Base-by-base conservation (phyloP, 2,797 vertebrate species). In the Graptemys geographica region DNA sequence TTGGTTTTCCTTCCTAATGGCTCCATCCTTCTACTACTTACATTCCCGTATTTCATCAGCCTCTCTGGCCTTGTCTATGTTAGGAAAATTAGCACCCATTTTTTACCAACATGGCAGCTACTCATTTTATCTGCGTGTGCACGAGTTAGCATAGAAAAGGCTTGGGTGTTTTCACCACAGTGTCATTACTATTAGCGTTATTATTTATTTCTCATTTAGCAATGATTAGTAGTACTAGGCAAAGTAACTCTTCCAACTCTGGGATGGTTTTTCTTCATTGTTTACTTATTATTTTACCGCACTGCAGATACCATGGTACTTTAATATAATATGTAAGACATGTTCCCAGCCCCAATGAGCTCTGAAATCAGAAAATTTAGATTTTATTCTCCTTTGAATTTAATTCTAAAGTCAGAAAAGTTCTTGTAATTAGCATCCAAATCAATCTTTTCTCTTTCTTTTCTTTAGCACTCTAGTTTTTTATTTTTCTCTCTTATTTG, bases 1-100 rank as follows among this genome's bases (percentile, higher is more conserved):
- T 27, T 59, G 74, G 28, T n/a, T 86, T 89, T 55, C 55, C 80
- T 87, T 91, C 83, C 52, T 90, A 56, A 65, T 27, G 9, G 52
- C 16, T 9, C 15, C 0, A 0, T 33, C 47, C 2, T 62, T 72
- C 79, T 0, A 0, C 21, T 51, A 1, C 1, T 65, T 92, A 19
- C 6, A 37, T 59, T 87, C 57, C 51, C 69, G 12, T 51, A 19
- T 81, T 85, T 88, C 44, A 15, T 79, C 74, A 88, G 44, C 23
- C 37, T 23, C 49, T 91, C 87, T 72, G 55, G 9, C 3, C 31
- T 80, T 69, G 79, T 1, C 41, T 53, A 51, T 33, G 57, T 44
- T 76, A 27, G 44, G 53, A 93, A 84, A 89, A 81, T 53, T 44
- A 87, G 44, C 79, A 62, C 37, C 25, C 41, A 89, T 27, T 69